Percentiles rank a stretch among this genome's conserved stretches.
Evolutionary conservation across 2,797 vertebrate genomes (phyloP).

Genomic region (Chiropotes sagulatus): DNA sequence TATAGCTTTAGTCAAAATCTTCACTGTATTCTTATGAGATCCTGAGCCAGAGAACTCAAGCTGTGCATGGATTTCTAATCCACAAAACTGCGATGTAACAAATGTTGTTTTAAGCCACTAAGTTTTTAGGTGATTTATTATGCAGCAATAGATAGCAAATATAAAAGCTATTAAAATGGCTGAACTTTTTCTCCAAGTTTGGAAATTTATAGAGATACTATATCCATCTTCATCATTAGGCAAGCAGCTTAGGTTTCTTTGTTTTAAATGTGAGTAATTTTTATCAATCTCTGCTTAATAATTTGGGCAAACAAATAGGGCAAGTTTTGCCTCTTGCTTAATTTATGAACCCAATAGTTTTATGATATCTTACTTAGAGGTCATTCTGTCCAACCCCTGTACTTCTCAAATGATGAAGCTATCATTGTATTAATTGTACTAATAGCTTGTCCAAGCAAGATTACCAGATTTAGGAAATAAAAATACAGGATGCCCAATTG

Average conservation of each 20-base stretch:
- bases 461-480: conserved; percentile 16
- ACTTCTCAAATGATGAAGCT: neutral
- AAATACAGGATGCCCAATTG: neutral
- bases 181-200: neutral
- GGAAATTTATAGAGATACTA: neutral
- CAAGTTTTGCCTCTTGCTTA: conserved; percentile 11
- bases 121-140: conserved; percentile 5
- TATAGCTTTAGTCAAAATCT: neutral
- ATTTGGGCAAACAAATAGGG: neutral
- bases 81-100: neutral
- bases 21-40: neutral
- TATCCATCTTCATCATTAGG: neutral
- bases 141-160: neutral
- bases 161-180: neutral
- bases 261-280: conserved; percentile 29
- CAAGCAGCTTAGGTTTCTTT: neutral
- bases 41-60: neutral
- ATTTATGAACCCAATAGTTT: neutral
- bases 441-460: neutral
- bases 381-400: neutral
- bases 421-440: neutral
- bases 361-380: neutral
- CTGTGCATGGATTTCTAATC: neutral
- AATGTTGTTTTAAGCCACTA: neutral
- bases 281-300: conserved; percentile 11